Percentiles rank a stretch among this genome's conserved stretches.
Evolutionary conservation across 2,888 invertebrate genomes (phyloP).

Genomic region (Helobdella robusta): DNA sequence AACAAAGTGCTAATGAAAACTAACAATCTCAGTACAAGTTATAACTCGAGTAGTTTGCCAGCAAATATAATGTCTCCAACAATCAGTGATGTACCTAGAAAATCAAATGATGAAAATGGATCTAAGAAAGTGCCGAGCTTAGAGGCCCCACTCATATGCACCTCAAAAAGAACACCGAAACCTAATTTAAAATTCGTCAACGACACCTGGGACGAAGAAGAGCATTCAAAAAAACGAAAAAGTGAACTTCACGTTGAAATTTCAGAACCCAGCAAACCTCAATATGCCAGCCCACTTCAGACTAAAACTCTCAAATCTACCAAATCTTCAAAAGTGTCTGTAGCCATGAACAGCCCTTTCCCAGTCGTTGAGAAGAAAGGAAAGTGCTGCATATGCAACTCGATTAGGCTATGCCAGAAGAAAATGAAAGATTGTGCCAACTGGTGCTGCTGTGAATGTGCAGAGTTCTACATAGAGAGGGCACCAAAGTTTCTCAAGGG

Average conservation of each 20-base stretch:
- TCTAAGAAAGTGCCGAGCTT: conserved; percentile 25
- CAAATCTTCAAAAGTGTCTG: background rate
- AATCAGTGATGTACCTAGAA: no score
- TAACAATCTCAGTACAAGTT: no score
- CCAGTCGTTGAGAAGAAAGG: background rate
- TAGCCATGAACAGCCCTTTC: background rate
- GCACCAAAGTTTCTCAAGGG: conserved; percentile 21
- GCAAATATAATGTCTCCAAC: no score
- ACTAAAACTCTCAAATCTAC: background rate
- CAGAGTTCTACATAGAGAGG: conserved; percentile 21
- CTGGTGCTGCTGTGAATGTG: conserved; percentile 20
- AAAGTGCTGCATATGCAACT: conserved; percentile 16
- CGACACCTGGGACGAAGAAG: conserved; percentile 62
- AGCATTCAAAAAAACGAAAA: conserved; percentile 77
- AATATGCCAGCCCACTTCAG: background rate
- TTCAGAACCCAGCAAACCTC: background rate
- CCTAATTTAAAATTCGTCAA: conserved; percentile 43
- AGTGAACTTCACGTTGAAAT: background rate
- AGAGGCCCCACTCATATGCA: conserved; percentile 34
- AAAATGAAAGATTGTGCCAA: conserved; percentile 8
- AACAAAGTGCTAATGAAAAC: no score
- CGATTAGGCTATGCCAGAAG: background rate
- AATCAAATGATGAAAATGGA: no score
- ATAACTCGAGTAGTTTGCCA: no score
- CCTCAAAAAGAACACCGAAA: conserved; percentile 45